These are phyloP conservation scores for Leguminivora glycinivorella DNA, from an alignment of 1,140 invertebrate genomes.

Conservation along the genomic window DNA sequence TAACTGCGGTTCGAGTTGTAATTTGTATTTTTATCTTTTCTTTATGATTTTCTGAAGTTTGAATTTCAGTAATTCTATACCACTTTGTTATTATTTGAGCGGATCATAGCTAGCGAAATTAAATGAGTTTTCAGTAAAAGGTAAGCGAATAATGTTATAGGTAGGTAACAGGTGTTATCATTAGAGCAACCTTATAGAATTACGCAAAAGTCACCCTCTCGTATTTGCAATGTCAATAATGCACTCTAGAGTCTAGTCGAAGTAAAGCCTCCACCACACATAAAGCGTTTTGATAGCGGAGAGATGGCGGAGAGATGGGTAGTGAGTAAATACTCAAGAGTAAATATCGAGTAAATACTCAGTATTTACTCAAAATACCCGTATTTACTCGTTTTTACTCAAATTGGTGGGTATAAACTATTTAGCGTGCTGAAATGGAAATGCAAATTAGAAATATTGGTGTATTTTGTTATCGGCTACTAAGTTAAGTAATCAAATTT, in stretches of 20 bases:
- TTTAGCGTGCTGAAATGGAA: no score
- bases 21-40: slow-evolving; percentile 2
- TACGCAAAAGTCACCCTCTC: neutral
- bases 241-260: neutral
- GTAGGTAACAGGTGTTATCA: neutral
- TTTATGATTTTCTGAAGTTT: neutral
- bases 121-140: neutral
- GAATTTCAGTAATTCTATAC: neutral
- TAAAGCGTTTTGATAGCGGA: no score
- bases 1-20: slow-evolving; percentile 7
- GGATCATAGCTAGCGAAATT: neutral
- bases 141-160: neutral
- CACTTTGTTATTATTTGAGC: neutral
- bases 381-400: no score
- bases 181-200: neutral
- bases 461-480: no score
- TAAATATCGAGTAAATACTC: no score
- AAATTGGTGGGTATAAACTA: no score
- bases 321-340: no score
- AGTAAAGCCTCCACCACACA: no score
- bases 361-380: no score
- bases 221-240: neutral
- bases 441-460: no score
- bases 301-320: no score
- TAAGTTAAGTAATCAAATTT: no score